Evolutionary conservation across 2,113 vertebrate species (phyloP).

Genomic region (Beaufortia kweichowensis): DNA sequence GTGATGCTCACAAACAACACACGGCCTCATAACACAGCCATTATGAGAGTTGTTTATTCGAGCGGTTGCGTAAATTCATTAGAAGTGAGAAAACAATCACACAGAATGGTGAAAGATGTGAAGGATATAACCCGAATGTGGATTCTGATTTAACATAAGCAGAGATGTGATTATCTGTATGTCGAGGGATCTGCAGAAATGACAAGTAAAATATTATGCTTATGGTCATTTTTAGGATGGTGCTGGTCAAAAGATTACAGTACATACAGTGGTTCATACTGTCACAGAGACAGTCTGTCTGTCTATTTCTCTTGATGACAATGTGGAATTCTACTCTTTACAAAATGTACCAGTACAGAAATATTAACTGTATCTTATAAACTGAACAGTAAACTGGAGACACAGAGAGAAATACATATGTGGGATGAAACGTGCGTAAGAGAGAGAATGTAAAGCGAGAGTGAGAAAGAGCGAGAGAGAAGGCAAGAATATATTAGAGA

Average conservation of each 20-base stretch:
- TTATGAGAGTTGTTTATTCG: slow-evolving; percentile 5
- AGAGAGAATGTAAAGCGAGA: slow-evolving; percentile 46
- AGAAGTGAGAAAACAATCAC: slow-evolving; percentile 28
- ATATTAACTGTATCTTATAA: no score
- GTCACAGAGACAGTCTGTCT: no score
- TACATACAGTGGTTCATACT: no score
- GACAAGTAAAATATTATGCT: no score
- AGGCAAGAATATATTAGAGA: no score
- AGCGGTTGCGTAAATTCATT: slow-evolving; percentile 14
- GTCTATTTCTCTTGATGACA: no score
- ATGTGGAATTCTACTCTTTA: no score
- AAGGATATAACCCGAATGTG: slow-evolving; percentile 1
- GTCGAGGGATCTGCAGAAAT: neutral
- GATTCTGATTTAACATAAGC: neutral
- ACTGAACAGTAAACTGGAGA: no score
- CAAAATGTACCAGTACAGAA: no score
- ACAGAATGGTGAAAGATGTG: slow-evolving; percentile 1
- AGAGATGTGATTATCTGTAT: neutral
- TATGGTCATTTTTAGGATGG: no score
- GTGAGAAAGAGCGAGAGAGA: slow-evolving; percentile 31
- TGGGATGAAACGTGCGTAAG: slow-evolving; percentile 9
- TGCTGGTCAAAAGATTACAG: no score
- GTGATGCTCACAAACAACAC: slow-evolving; percentile 27
- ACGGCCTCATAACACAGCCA: slow-evolving; percentile 30
- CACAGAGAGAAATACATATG: slow-evolving; percentile 2